phyloP scores from a whole-genome alignment of 2,113 vertebrate species.

The Stercorarius parasiticus region DNA sequence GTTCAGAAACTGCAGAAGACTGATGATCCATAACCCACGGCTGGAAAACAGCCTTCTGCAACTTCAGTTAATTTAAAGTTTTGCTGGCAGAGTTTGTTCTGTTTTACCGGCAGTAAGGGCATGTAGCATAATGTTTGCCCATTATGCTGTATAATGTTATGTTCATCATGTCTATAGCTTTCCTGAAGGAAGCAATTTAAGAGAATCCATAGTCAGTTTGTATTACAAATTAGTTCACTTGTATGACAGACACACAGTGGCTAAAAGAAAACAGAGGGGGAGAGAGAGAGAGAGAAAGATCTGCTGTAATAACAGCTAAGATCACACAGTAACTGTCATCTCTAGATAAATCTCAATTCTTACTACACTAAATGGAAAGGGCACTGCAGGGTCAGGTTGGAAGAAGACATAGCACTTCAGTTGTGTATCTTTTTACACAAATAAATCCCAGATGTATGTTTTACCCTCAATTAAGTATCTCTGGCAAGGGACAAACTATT shows the following conservation, averaged over 20 bases:
- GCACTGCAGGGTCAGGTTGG: not conserved
- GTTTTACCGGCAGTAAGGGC: not conserved
- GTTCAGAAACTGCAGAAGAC: not conserved
- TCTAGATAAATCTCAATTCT: not conserved
- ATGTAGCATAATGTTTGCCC: not conserved
- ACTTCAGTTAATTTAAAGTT: not conserved
- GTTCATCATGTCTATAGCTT: not conserved
- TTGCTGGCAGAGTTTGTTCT: not conserved
- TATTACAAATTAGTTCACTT: not conserved
- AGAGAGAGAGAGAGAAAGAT: not conserved
- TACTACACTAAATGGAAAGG: not conserved
- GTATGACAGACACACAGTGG: not conserved
- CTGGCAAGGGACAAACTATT: not conserved
- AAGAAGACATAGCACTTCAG: not conserved
- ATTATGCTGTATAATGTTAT: not conserved
- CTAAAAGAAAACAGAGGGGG: not conserved
- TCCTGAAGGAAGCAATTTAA: fast-evolving
- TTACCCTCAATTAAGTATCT: not conserved
- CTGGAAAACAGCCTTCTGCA: not conserved
- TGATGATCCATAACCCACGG: not conserved
- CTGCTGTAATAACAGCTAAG: not conserved
- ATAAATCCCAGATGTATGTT: not conserved
- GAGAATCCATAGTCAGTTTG: not conserved
- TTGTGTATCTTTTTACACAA: not conserved
- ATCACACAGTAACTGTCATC: not conserved